Evolutionary conservation across 1,140 invertebrate genomes (phyloP), one percentile per base, ranked within the genome.

Genomic region (Episyrphus balteatus): DNA sequence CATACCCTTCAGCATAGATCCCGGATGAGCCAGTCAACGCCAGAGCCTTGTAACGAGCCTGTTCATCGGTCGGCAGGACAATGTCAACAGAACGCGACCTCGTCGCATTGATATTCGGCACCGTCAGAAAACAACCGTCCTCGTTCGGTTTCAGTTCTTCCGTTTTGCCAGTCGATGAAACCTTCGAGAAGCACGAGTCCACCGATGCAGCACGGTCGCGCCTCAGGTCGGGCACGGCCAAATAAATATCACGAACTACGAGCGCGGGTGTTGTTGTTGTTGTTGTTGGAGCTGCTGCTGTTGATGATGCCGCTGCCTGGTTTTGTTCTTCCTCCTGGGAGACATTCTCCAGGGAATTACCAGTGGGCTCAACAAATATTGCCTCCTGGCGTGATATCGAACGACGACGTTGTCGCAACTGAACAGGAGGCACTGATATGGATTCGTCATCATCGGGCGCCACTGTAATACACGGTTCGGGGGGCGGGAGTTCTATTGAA

Each of bases 31-130:
- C 69, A 3, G 74, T 74, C 61, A 80, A 69, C 32, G 78, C 76
- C 43, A 88, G 70, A 7, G 88, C 86, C 48, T 88, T 88, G 62
- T 92, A 92, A 44, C 84, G 73, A 3, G 83, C 82, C 58, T 89
- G 84, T 55, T 86, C 82, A 41, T 88, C 84, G 1, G 88, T 92
- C 1, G 90, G 89, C 46, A 94, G 70, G 12, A 88, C 87, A 49
- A 93, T 91, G 65, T 94, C 89, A 37, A 93, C 88, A 26, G 88
- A 92, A 47, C 87, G 79, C 5, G 89, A 92, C n/a, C 90, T 74
- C 3, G 81, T 74, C 8, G 78, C 75, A 47, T 72, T 78, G 37
- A 78, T 74, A 50, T 78, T 79, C 0, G 84, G 83, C 13, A 86
- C 83, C 15, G 79, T 75, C 3, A 85, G 71, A 33, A 76, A 79